Conservation (phyloP, 2,888 invertebrate species). For the Drosophila ustulata region DNA sequence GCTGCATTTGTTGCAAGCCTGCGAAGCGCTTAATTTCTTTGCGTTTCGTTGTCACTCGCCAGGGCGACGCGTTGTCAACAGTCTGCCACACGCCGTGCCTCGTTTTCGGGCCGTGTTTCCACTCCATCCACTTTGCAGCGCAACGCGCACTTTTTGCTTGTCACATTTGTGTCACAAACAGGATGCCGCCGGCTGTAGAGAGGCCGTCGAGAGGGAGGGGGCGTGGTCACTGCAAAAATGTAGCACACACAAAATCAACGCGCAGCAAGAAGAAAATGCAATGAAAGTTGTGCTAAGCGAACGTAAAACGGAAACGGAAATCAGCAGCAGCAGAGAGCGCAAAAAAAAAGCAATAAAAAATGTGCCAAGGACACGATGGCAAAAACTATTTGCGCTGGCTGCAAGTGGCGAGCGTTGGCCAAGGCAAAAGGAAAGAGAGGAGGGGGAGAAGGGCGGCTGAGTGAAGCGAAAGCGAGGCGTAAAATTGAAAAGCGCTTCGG, state of each 20-base stretch:
- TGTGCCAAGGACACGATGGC: constrained; percentile 81
- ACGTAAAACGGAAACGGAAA: constrained; percentile 81
- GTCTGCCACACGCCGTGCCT: constrained; percentile 10
- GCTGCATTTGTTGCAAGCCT: constrained; percentile 56
- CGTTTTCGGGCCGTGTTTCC: constrained; percentile 52
- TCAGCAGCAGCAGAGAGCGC: constrained; percentile 59
- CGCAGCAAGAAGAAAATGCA: constrained; percentile 75
- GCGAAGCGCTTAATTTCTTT: constrained; percentile 77
- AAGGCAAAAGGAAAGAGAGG: constrained; percentile 12
- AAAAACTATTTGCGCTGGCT: constrained; percentile 70
- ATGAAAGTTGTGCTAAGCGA: constrained; percentile 78
- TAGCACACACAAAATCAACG: constrained; percentile 69
- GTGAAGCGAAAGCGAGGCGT: constrained; percentile 70
- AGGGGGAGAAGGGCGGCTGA: constrained; percentile 47
- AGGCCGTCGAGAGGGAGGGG: constrained; percentile 21
- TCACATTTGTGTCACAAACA: constrained; percentile 83
- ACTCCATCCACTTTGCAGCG: constrained; percentile 73
- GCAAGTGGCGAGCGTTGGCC: constrained; percentile 29
- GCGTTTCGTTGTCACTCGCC: constrained; percentile 68
- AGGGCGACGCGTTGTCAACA: constrained; percentile 65
- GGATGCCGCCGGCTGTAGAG: constrained; percentile 62
- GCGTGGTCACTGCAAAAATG: constrained; percentile 62
- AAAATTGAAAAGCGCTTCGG: constrained; percentile 74
- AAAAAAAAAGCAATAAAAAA: constrained; percentile 55
- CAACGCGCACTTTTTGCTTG: constrained; percentile 80